Evolutionary conservation across 2,888 invertebrate species (phyloP).

Genomic region (Cataglyphis altisquamis): DNA sequence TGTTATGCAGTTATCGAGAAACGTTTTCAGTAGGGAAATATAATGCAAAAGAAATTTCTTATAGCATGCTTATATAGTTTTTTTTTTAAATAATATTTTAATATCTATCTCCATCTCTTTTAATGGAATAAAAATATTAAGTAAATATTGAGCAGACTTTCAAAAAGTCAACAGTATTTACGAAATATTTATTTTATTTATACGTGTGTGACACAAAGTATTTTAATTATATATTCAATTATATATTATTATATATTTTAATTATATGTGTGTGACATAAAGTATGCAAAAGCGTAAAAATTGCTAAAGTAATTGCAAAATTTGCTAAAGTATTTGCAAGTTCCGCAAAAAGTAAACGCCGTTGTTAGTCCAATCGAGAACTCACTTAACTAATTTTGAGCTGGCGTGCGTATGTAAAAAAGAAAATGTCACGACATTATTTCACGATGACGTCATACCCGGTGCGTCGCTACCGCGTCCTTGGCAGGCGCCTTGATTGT

Average conservation of each 20-base stretch:
- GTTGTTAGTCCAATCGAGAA: background rate
- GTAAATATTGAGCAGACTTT: background rate
- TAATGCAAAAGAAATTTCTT: background rate
- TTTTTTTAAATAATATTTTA: background rate
- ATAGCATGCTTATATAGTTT: background rate
- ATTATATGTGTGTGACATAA: background rate
- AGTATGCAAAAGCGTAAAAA: background rate
- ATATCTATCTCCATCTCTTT: background rate
- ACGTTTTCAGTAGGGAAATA: too few species aligned
- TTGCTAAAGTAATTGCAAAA: background rate
- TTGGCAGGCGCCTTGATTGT: slow-evolving; percentile 22
- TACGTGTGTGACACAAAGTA: background rate
- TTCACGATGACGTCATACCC: slow-evolving; percentile 41
- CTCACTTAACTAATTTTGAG: slow-evolving; percentile 35
- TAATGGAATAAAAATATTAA: background rate
- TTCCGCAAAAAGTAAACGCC: background rate
- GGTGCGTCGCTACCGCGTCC: slow-evolving; percentile 3
- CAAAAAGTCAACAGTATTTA: background rate
- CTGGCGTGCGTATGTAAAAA: slow-evolving; percentile 20
- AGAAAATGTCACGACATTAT: slow-evolving; percentile 41
- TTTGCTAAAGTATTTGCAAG: background rate
- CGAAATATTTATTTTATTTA: background rate
- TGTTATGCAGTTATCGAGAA: background rate
- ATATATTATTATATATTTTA: too few species aligned
- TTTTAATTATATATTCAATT: too few species aligned